phyloP scores from a whole-genome alignment of 2,888 invertebrate genomes.

The Nasonovia ribisnigri region DNA sequence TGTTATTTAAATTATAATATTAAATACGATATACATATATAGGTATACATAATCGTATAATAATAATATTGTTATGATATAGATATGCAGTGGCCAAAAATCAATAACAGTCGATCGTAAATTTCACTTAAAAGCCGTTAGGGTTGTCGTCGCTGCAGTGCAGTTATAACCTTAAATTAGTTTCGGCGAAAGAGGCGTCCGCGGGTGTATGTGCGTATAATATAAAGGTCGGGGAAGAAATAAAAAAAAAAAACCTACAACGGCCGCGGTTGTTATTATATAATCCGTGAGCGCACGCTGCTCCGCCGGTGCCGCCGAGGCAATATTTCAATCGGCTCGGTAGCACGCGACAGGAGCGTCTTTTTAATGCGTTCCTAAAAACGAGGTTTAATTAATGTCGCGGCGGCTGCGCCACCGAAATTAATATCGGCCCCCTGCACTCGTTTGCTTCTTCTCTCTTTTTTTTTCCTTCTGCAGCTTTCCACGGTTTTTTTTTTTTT shows the following conservation, averaged over 20 bases:
- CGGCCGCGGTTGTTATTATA: constrained; percentile 54
- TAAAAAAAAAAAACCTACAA: constrained; percentile 14
- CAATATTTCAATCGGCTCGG: constrained; percentile 64
- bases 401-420: constrained; percentile 62
- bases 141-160: constrained; percentile 54
- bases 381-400: constrained; percentile 65
- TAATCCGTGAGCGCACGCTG: constrained; percentile 58
- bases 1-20: too few species aligned
- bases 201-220: not conserved
- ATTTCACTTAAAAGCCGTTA: constrained; percentile 57
- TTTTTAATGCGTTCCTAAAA: constrained; percentile 65
- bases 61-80: not conserved
- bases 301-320: constrained; percentile 33
- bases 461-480: constrained; percentile 7
- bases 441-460: not conserved
- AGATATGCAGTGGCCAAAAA: not conserved
- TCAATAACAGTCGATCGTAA: constrained; percentile 62
- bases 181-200: constrained; percentile 22
- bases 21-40: not conserved
- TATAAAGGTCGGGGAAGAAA: not conserved
- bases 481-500: constrained; percentile 27
- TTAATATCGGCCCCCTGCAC: constrained; percentile 58
- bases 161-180: constrained; percentile 56
- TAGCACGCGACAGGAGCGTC: constrained; percentile 61
- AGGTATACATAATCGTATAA: not conserved